These are phyloP conservation scores for Camelus bactrianus DNA, from an alignment of 2,113 vertebrate species.

Conservation along the genomic window DNA sequence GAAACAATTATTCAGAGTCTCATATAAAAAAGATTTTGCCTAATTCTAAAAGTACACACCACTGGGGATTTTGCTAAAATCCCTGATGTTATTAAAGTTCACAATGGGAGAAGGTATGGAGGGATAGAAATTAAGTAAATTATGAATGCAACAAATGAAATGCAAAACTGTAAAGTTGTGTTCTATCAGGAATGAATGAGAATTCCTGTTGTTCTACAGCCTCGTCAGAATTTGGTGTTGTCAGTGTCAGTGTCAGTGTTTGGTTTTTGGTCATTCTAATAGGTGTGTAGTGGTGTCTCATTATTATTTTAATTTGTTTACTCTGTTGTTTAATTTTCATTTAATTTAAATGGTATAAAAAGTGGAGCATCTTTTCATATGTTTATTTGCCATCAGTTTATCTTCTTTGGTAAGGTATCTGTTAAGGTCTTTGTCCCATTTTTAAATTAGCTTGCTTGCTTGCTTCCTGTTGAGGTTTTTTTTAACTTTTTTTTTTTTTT, in stretches of 20 bases:
- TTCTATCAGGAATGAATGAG: not conserved
- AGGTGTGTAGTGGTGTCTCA: not conserved
- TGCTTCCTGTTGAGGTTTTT: not conserved
- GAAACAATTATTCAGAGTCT: constrained; percentile 63
- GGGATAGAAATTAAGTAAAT: constrained; percentile 49
- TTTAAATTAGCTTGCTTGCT: not conserved
- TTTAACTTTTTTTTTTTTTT: not conserved
- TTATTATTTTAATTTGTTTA: not conserved
- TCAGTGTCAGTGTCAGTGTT: not conserved
- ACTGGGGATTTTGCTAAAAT: constrained; percentile 57
- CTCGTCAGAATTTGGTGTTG: not conserved
- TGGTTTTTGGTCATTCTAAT: not conserved
- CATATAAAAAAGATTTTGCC: constrained; percentile 61
- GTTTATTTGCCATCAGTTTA: not conserved
- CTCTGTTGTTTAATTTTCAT: not conserved
- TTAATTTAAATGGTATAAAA: not conserved
- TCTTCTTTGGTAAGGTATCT: not conserved
- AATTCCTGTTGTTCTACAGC: not conserved
- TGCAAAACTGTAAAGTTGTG: not conserved
- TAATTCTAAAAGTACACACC: constrained; percentile 29
- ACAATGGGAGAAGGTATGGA: not conserved
- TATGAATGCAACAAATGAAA: constrained; percentile 53
- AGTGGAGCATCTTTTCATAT: not conserved
- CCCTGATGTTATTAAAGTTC: constrained; percentile 68
- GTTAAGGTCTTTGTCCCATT: not conserved